Evolutionary conservation across 2,888 invertebrate genomes (phyloP), one percentile per base, ranked within the genome.

Genomic region (Sphaeridia pumilis): DNA sequence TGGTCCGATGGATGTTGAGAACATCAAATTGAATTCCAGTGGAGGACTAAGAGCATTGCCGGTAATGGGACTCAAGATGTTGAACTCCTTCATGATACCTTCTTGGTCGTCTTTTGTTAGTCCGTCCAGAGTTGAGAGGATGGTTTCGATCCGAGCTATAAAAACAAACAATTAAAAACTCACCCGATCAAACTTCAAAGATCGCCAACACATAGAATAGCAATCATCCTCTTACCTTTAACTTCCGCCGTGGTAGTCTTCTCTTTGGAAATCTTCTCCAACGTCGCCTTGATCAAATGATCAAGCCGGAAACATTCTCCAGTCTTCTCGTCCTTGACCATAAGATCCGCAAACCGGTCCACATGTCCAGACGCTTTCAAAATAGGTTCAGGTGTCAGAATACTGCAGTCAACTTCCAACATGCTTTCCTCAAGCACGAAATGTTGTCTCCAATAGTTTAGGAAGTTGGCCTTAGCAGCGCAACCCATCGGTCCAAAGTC

Each of bases 401-500:
- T 87, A 1, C 95, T 92, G 69, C 95, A 95, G 69, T 97, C 95
- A 4, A 99, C 94, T 73, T 99, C 97, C 51, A 98, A 74, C 95
- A 99, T 97, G 70, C 93, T 89, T 70, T 99, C 98, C 69, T 95
- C 93, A 14, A 97, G 76, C 22, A 98, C 84, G 69, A 99, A 99
- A 72, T 87, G 90, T 66, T 87, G 89, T 57, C 95, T 78, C 98
- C 98, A 99, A 4, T 83, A 75, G 66, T 84, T 82, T 28, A 99
- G 75, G 69, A 99, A 81, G 70, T 99, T 98, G 21, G 89, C 82
- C 72, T 98, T 98, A 55, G 97, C 80, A 0, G 95, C 93, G 74
- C 97, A 98, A 2, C 98, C 98, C 94, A 98, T 95, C 0, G 98
- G 98, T 0, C 98, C 98, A 71, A 93, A 98, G 73, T 99, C 98